Base-by-base conservation (phyloP, 2,113 vertebrate species). In the Halichoerus grypus region DNA sequence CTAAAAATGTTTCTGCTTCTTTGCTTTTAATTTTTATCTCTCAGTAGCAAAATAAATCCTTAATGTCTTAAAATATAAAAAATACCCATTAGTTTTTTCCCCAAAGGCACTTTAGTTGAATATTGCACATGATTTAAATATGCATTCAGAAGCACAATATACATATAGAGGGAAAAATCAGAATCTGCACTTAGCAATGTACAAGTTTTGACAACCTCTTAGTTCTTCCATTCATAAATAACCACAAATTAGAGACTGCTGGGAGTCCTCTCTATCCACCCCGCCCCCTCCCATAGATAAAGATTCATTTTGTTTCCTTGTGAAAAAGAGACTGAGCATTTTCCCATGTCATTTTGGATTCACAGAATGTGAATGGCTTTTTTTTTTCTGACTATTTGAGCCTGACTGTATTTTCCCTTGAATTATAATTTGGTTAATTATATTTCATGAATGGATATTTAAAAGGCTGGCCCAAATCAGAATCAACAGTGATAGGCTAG, bases 131-230 rank as follows among this genome's bases (percentile, higher is more conserved):
- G 28, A 31, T 79, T 65, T 96, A 71, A 36, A 82, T 84, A 59
- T 28, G 12, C 12, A 46, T 72, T 96, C 15, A 84, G 46, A 90
- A 93, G 65, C 13, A 86, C 57, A 97, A 3, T 88, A 16, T 94
- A 26, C 33, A 90, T 97, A 92, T 96, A 39, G 79, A 94, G 85
- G 39, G 97, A 59, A 95, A 85, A 88, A 89, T 55, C 88, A 97
- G 57, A 36, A 80, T 90, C 42, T 95, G 71, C 91, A 92, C 61
- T 97, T 92, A 94, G 95, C 65, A 42, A 67, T 31, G 13, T 95
- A 92, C 71, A 67, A 42, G 21, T 96, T 98, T 98, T 98, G 95
- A 97, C 96, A 97, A 26, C 67, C 91, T 55, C 61, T 85, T 97
- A 95, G 74, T 93, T 96, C 55, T 85, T 76, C 53, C 88, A 83